Evolutionary conservation across 2,797 vertebrate genomes (phyloP).

Genomic region (Manis crassicaudata): DNA sequence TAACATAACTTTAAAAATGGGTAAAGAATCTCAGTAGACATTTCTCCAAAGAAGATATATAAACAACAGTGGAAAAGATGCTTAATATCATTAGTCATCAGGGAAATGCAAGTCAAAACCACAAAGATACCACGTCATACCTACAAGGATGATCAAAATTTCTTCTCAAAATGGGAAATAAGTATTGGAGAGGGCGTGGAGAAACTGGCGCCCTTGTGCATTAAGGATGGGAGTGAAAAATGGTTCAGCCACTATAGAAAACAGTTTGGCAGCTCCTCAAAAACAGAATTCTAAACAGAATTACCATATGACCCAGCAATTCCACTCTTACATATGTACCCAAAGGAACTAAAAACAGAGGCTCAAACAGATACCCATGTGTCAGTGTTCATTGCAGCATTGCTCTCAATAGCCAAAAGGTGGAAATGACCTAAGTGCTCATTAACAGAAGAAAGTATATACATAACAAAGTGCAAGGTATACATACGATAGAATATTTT

Average conservation of each 20-base stretch:
- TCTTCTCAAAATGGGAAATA: background rate
- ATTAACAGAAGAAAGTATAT: background rate
- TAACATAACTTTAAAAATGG: background rate
- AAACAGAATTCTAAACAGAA: slow-evolving; percentile 3
- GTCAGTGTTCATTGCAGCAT: background rate
- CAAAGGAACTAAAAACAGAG: background rate
- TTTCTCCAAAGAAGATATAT: background rate
- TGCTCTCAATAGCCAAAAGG: background rate
- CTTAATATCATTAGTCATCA: background rate
- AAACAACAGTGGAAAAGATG: background rate
- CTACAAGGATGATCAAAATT: background rate
- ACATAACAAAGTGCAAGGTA: background rate
- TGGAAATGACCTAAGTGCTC: background rate
- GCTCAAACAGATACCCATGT: background rate
- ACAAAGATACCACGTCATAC: background rate
- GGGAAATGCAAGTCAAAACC: background rate
- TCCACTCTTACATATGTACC: background rate
- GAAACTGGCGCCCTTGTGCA: background rate
- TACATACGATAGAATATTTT: background rate
- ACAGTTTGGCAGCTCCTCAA: background rate
- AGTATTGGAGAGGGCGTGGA: background rate
- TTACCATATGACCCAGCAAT: background rate
- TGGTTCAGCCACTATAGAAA: background rate
- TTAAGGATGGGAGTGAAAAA: background rate
- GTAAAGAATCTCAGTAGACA: background rate